These are phyloP conservation scores for Argynnis bischoffii DNA, from an alignment of 2,888 invertebrate species.

Conservation along the genomic window DNA sequence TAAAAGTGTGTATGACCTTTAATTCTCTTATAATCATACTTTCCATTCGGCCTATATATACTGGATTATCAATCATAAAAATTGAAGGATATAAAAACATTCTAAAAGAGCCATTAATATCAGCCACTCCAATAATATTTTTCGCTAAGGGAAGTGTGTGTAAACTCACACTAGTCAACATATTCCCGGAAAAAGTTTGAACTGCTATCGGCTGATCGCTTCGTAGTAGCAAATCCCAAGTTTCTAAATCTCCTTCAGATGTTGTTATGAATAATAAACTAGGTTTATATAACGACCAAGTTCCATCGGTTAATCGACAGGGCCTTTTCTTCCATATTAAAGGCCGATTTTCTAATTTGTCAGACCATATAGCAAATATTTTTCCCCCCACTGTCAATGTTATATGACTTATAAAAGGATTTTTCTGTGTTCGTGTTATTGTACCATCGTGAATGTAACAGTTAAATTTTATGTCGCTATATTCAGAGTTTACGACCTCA, in stretches of 20 bases:
- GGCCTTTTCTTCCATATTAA: slow-evolving; percentile 85
- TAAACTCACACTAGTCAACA: slow-evolving; percentile 84
- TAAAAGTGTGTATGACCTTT: slow-evolving; percentile 74
- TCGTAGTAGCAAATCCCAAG: slow-evolving; percentile 89
- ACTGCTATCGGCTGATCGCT: slow-evolving; percentile 86
- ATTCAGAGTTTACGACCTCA: slow-evolving; percentile 84
- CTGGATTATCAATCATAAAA: slow-evolving; percentile 71
- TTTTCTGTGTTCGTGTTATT: slow-evolving; percentile 82
- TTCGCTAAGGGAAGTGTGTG: slow-evolving; percentile 81
- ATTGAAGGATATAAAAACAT: slow-evolving; percentile 83
- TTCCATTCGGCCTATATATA: slow-evolving; percentile 68
- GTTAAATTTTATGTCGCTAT: slow-evolving; percentile 65
- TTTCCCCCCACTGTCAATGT: slow-evolving; percentile 88
- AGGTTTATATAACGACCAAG: slow-evolving; percentile 90
- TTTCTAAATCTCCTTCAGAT: slow-evolving; percentile 89
- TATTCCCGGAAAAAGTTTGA: slow-evolving; percentile 85
- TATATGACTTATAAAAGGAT: slow-evolving; percentile 83
- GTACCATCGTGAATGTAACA: slow-evolving; percentile 88
- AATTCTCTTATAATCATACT: slow-evolving; percentile 79
- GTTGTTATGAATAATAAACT: slow-evolving; percentile 87
- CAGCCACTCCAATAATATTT: slow-evolving; percentile 86
- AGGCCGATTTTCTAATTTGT: slow-evolving; percentile 83
- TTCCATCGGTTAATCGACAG: slow-evolving; percentile 83
- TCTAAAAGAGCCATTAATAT: slow-evolving; percentile 85
- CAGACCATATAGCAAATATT: slow-evolving; percentile 89